phyloP scores from a whole-genome alignment of 2,113 vertebrate species.

The Euleptes europaea region DNA sequence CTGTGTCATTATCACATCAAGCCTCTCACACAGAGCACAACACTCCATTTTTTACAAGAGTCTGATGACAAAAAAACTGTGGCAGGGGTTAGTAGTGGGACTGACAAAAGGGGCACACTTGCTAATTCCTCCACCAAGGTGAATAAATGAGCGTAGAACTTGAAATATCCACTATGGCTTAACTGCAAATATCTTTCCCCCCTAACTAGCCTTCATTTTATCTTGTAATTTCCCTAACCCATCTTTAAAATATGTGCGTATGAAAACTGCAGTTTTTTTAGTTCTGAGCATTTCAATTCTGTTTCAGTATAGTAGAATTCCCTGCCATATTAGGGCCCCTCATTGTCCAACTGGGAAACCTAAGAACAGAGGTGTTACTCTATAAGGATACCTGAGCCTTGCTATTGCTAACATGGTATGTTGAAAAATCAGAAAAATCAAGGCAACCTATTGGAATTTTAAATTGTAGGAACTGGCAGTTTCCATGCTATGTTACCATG shows the following conservation, averaged over 20 bases:
- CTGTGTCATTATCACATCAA: background rate
- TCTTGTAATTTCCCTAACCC: background rate
- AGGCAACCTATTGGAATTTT: slow-evolving; percentile 12
- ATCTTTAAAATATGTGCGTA: no score
- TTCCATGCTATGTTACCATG: background rate
- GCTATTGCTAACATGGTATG: background rate
- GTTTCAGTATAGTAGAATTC: background rate
- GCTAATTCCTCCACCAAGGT: background rate
- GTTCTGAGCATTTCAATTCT: slow-evolving; percentile 7
- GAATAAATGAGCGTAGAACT: background rate
- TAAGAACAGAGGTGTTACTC: background rate
- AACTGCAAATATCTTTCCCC: slow-evolving; percentile 22
- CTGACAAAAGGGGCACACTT: slow-evolving; percentile 1
- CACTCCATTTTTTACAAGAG: background rate
- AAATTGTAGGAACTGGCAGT: slow-evolving; percentile 10
- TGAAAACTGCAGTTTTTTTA: background rate
- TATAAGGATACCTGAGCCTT: background rate
- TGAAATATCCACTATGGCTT: slow-evolving; percentile 28
- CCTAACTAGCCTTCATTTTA: background rate
- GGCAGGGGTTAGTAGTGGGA: background rate
- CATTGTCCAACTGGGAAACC: background rate
- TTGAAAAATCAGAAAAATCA: background rate
- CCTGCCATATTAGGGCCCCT: slow-evolving; percentile 6
- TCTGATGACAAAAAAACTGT: background rate
- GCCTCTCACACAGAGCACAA: background rate